A percentile compares a stretch with the other conserved stretches of the same genome.
These are phyloP conservation scores for Upupa epops DNA, from an alignment of 2,113 vertebrate genomes.

Conservation along the genomic window DNA sequence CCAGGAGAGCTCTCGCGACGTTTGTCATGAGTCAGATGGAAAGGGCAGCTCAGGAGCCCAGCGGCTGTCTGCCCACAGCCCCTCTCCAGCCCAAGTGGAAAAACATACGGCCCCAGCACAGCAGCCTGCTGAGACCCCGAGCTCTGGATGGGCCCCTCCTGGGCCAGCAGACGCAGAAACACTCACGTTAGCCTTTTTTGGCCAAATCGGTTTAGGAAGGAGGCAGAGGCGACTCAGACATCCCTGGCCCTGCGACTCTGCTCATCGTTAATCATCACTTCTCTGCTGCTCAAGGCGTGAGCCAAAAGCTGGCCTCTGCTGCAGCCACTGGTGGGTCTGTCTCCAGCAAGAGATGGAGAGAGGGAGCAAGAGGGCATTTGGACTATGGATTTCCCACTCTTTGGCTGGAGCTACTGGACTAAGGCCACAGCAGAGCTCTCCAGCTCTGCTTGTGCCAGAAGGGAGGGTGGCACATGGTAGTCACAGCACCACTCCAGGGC, in stretches of 20 bases:
- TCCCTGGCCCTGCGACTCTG: background rate
- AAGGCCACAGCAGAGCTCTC: background rate
- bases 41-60: background rate
- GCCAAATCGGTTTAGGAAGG: background rate
- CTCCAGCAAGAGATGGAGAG: background rate
- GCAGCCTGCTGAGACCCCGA: background rate
- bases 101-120: background rate
- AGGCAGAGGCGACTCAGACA: constrained; percentile 1
- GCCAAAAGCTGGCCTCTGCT: background rate
- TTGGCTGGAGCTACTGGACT: background rate
- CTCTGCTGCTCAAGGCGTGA: background rate
- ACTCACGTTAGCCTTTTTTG: background rate
- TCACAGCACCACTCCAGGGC: accelerated
- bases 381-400: background rate
- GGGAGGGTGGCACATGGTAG: background rate
- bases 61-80: background rate
- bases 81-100: constrained; percentile 46
- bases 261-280: background rate
- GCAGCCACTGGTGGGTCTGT: background rate
- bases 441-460: accelerated
- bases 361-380: background rate
- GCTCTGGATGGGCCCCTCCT: background rate
- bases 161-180: background rate
- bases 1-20: background rate
- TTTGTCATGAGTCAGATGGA: constrained; percentile 40